Evolutionary conservation across 1,140 invertebrate genomes (phyloP).

Genomic region (Drosophila paulistorum): DNA sequence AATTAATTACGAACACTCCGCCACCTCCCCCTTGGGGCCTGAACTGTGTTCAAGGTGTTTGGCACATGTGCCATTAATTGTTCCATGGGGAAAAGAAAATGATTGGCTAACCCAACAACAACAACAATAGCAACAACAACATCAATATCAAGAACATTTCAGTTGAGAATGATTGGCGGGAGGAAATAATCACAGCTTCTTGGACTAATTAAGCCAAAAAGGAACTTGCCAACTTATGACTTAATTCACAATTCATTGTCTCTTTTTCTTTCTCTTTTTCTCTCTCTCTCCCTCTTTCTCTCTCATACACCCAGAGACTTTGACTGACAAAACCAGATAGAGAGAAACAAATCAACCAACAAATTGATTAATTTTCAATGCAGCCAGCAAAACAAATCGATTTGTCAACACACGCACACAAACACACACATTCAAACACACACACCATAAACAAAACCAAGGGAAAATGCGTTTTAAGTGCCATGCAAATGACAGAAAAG

Average conservation of each 20-base stretch:
- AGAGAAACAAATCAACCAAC: constrained; percentile 30
- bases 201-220: constrained; percentile 10
- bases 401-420: constrained; percentile 42
- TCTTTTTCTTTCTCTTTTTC: not conserved
- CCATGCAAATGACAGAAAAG: constrained; percentile 48
- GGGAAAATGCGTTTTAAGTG: constrained; percentile 54
- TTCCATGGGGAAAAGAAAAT: constrained; percentile 9
- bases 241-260: constrained; percentile 12
- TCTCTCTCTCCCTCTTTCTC: not conserved
- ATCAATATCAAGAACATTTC: not conserved
- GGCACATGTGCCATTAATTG: constrained; percentile 28
- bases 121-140: too few species aligned
- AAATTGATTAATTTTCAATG: constrained; percentile 71
- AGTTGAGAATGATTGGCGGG: not conserved
- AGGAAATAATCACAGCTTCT: constrained; percentile 3
- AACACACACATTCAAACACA: not conserved
- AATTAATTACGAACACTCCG: constrained; percentile 60
- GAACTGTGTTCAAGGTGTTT: not conserved
- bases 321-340: not conserved
- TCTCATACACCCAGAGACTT: not conserved
- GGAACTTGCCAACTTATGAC: not conserved
- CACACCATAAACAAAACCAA: not conserved
- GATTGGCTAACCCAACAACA: not conserved
- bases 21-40: not conserved
- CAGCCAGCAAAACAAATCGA: constrained; percentile 52